Percentiles rank a stretch among this genome's conserved stretches.
Evolutionary conservation across 2,113 vertebrate genomes (phyloP).

Genomic region (Camelus bactrianus): DNA sequence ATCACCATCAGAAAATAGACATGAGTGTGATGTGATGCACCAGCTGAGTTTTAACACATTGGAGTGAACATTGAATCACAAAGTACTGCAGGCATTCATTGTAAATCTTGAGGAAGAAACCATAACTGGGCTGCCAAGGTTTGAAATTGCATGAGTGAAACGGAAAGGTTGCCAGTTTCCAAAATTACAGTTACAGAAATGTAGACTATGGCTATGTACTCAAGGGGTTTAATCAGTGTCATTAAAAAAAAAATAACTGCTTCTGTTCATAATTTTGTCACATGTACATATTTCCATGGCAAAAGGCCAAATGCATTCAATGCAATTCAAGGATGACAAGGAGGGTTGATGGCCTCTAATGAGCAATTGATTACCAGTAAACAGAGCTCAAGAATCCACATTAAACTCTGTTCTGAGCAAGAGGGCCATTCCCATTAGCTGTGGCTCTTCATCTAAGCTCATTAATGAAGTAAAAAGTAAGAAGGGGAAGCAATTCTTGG

Average conservation of each 20-base stretch:
- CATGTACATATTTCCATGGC: slow-evolving; percentile 63
- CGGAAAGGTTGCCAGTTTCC: slow-evolving; percentile 22
- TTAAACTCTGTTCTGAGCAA: slow-evolving; percentile 19
- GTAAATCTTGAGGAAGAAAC: not conserved
- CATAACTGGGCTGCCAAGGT: not conserved
- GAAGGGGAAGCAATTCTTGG: not conserved
- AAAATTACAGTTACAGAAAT: slow-evolving; percentile 48
- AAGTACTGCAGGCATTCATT: slow-evolving; percentile 1
- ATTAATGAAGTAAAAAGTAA: not conserved
- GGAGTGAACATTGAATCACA: not conserved
- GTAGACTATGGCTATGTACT: not conserved
- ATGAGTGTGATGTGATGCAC: not conserved
- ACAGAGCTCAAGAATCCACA: slow-evolving; percentile 15
- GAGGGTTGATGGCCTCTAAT: slow-evolving; percentile 79
- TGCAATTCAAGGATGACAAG: slow-evolving; percentile 75
- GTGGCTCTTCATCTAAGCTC: not conserved
- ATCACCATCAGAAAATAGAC: not conserved
- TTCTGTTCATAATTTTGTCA: slow-evolving; percentile 57
- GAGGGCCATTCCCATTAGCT: not conserved
- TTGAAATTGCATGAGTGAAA: not conserved
- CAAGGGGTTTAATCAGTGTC: slow-evolving; percentile 60
- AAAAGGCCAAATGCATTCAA: slow-evolving; percentile 75
- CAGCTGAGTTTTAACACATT: not conserved
- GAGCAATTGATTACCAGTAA: slow-evolving; percentile 82
- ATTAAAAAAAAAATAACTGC: slow-evolving; percentile 31